Percentiles rank a stretch among this genome's conserved stretches.
Evolutionary conservation across 2,113 vertebrate genomes (phyloP).

Genomic region (Lucifuga dentata): DNA sequence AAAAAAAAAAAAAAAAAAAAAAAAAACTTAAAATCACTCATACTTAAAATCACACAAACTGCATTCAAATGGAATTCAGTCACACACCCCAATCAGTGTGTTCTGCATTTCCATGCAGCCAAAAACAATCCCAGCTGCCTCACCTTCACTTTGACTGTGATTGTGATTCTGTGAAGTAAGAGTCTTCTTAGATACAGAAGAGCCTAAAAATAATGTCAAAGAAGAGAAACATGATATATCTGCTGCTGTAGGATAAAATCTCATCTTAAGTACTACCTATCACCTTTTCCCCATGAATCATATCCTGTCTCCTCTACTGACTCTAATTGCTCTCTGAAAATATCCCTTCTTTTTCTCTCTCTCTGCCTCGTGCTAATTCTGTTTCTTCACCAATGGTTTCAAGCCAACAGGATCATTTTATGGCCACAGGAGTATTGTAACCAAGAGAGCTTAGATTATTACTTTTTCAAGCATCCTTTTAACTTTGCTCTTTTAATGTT

Average conservation of each 20-base stretch:
- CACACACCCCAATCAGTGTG: slow-evolving; percentile 36
- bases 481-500: too few species aligned
- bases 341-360: slow-evolving; percentile 25
- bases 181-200: slow-evolving; percentile 10
- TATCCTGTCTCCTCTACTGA: slow-evolving; percentile 26
- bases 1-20: slow-evolving; percentile 16
- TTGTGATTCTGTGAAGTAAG: slow-evolving; percentile 5
- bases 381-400: slow-evolving; percentile 24
- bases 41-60: slow-evolving; percentile 18
- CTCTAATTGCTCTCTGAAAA: slow-evolving; percentile 51
- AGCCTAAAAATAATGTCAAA: not conserved
- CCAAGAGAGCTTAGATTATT: too few species aligned
- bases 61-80: slow-evolving; percentile 49
- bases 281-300: slow-evolving; percentile 27
- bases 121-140: slow-evolving; percentile 23
- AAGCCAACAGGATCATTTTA: slow-evolving; percentile 29
- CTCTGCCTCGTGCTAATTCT: slow-evolving; percentile 3
- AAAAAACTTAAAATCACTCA: slow-evolving; percentile 2
- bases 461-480: too few species aligned
- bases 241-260: slow-evolving; percentile 2
- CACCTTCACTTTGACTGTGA: not conserved
- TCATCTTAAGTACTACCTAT: slow-evolving; percentile 14
- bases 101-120: slow-evolving; percentile 9
- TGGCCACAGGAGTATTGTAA: slow-evolving; percentile 7
- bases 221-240: slow-evolving; percentile 1